These are phyloP conservation scores for Leptopilina boulardi DNA, from an alignment of 1,140 invertebrate genomes.

Conservation along the genomic window DNA sequence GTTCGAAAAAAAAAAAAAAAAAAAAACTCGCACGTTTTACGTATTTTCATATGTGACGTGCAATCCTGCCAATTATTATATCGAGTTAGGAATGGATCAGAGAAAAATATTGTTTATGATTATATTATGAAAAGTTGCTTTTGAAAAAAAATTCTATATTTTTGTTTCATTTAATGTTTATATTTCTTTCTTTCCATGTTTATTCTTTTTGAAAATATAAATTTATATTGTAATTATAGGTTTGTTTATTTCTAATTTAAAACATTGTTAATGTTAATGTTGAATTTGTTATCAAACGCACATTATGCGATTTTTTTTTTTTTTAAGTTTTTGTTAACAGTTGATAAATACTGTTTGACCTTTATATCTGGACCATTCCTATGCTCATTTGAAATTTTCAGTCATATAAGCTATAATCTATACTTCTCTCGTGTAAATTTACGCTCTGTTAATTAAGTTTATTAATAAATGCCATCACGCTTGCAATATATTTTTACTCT, in stretches of 20 bases:
- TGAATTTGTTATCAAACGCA: conserved; percentile 8
- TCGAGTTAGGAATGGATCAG: conserved; percentile 58
- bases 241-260: neutral
- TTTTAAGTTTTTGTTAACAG: too few relatives aligned
- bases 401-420: conserved; percentile 69
- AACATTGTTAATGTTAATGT: neutral
- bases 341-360: too few relatives aligned
- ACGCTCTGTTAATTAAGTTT: conserved; percentile 76
- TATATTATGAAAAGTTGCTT: neutral
- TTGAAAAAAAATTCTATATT: neutral
- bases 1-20: conserved; percentile 36
- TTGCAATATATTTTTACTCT: conserved; percentile 68
- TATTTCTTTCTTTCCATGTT: neutral
- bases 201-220: too few relatives aligned
- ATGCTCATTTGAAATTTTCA: conserved; percentile 65
- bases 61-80: conserved; percentile 58
- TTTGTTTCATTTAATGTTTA: conserved; percentile 14
- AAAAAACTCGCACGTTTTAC: conserved; percentile 35
- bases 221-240: too few relatives aligned
- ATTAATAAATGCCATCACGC: conserved; percentile 77
- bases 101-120: neutral
- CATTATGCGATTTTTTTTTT: neutral
- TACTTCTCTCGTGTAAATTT: conserved; percentile 75
- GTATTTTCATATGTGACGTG: conserved; percentile 54
- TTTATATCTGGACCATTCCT: conserved; percentile 62